These are phyloP conservation scores for Cephalotes varians DNA, from an alignment of 2,888 invertebrate genomes.

Conservation along the genomic window DNA sequence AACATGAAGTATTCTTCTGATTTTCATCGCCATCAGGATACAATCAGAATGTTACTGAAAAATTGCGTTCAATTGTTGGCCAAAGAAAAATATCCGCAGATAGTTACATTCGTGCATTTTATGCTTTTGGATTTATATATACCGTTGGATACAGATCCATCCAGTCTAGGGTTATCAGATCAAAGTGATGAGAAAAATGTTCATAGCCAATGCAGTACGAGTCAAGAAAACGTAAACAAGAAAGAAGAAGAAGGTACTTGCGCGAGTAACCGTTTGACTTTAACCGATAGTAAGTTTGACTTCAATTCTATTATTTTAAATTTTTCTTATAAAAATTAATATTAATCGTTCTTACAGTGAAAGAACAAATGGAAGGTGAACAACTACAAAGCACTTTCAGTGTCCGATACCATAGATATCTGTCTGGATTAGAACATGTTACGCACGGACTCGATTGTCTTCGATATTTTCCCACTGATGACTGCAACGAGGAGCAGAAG, in stretches of 20 bases:
- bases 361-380: conserved; percentile 80
- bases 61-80: conserved; percentile 93
- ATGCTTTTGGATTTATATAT: conserved; percentile 95
- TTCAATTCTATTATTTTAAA: background rate
- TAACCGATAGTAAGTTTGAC: conserved; percentile 77
- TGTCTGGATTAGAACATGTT: conserved; percentile 91
- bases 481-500: conserved; percentile 70
- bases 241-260: conserved; percentile 79
- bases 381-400: conserved; percentile 86
- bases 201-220: conserved; percentile 79
- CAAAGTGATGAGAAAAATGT: conserved; percentile 82
- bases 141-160: conserved; percentile 93
- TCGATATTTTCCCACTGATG: conserved; percentile 88
- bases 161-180: conserved; percentile 88
- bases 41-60: conserved; percentile 92
- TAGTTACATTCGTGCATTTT: conserved; percentile 95
- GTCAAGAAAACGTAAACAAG: conserved; percentile 85
- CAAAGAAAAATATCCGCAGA: conserved; percentile 93
- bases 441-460: conserved; percentile 91
- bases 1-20: conserved; percentile 92
- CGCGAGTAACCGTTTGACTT: conserved; percentile 86
- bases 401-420: conserved; percentile 88
- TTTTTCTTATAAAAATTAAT: background rate
- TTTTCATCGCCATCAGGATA: conserved; percentile 88
- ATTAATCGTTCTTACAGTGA: conserved; percentile 73